These are phyloP conservation scores for Orthonevra nobilis DNA, from an alignment of 2,888 invertebrate species.

Conservation along the genomic window DNA sequence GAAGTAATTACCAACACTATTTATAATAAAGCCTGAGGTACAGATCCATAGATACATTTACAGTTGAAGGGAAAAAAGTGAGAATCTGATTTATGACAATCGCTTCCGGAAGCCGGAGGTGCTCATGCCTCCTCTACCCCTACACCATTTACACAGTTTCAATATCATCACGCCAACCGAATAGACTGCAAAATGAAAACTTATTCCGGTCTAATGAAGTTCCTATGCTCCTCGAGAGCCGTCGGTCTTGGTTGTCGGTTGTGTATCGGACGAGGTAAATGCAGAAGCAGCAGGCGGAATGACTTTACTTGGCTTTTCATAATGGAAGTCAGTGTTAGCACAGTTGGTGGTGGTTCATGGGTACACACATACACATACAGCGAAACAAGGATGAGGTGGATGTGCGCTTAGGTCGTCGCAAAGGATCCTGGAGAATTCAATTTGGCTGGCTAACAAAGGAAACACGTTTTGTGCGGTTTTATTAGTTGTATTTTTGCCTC, in stretches of 20 bases:
- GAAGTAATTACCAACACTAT: conserved; percentile 46
- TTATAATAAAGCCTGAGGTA: conserved; percentile 16
- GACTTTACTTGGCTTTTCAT: conserved; percentile 24
- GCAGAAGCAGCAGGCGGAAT: conserved; percentile 29
- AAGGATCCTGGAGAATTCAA: conserved; percentile 63
- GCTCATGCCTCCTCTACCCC: conserved; percentile 15
- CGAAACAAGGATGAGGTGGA: neutral
- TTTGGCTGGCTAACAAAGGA: conserved; percentile 52
- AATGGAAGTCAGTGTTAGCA: neutral
- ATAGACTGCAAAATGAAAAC: conserved; percentile 31
- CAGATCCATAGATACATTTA: neutral
- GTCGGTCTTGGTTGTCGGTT: neutral
- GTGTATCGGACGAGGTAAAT: no score
- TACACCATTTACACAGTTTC: no score
- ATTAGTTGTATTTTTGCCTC: conserved; percentile 57
- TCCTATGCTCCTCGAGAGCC: neutral
- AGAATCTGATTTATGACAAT: conserved; percentile 64
- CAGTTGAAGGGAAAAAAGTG: conserved; percentile 18
- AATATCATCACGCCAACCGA: neutral
- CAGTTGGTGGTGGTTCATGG: neutral
- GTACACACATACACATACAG: no score
- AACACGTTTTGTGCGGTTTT: conserved; percentile 64
- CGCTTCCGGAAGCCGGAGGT: conserved; percentile 55
- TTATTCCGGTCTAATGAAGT: conserved; percentile 58
- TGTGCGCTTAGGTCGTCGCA: conserved; percentile 29